phyloP scores from a whole-genome alignment of 2,888 invertebrate genomes.

The Platycheirus rosarum region DNA sequence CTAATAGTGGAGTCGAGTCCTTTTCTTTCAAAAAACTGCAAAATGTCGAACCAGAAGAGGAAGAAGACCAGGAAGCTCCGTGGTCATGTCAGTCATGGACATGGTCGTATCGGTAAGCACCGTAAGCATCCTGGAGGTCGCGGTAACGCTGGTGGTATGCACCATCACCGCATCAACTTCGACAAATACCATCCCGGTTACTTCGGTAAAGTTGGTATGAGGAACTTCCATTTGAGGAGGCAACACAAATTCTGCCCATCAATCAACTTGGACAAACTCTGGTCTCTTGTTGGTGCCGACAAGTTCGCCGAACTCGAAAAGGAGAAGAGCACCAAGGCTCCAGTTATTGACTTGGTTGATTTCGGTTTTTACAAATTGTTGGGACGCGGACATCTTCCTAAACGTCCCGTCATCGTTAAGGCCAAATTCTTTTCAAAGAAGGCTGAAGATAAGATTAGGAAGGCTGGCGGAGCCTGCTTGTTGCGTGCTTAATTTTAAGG shows the following conservation, averaged over 20 bases:
- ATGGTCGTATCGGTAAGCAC: conserved; percentile 99
- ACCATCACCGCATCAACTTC: conserved; percentile 99
- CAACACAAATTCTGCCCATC: conserved; percentile 97
- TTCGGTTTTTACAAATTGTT: conserved; percentile 99
- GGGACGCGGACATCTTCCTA: conserved; percentile 98
- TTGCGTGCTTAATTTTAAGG: conserved; percentile 90
- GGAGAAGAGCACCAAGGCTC: conserved; percentile 93
- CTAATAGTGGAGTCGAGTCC: no score
- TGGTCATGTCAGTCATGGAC: conserved; percentile 99
- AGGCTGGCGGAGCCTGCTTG: conserved; percentile 98
- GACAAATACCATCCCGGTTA: conserved; percentile 99
- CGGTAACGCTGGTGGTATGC: conserved; percentile 99
- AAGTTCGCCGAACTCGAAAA: conserved; percentile 92
- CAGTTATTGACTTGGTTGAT: conserved; percentile 97
- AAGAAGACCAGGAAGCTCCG: conserved; percentile 99
- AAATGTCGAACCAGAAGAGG: conserved; percentile 90
- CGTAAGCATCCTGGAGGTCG: conserved; percentile 99
- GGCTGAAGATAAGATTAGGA: conserved; percentile 98
- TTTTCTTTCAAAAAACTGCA: background rate
- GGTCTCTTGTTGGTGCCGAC: conserved; percentile 97
- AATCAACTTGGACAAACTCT: conserved; percentile 97
- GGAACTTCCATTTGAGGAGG: conserved; percentile 96
- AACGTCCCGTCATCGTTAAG: conserved; percentile 99
- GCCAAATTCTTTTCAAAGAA: conserved; percentile 99
- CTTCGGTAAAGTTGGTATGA: conserved; percentile 99